Percentiles rank a stretch among this genome's conserved stretches.
These are phyloP conservation scores for Rotaria macrura DNA, from an alignment of 2,888 invertebrate genomes.

Conservation along the genomic window DNA sequence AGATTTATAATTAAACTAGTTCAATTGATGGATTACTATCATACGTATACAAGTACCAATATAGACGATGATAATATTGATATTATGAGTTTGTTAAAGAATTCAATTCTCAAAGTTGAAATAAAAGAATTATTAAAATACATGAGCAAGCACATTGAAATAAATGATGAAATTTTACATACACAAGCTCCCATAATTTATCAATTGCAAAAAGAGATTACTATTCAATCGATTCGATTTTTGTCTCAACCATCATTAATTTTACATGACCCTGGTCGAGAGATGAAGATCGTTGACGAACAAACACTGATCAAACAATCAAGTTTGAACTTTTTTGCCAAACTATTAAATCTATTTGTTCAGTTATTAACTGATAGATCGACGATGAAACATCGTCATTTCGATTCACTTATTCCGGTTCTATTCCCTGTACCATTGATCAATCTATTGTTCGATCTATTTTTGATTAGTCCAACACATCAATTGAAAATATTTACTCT, in stretches of 20 bases:
- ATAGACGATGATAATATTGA: background rate
- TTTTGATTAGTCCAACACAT: background rate
- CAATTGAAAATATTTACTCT: background rate
- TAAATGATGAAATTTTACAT: background rate
- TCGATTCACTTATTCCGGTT: background rate
- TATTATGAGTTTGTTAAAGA: background rate
- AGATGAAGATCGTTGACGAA: background rate
- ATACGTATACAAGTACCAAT: background rate
- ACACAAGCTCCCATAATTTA: background rate
- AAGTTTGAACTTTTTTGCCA: background rate
- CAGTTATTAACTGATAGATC: background rate
- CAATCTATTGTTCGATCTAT: background rate
- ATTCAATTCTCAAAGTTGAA: background rate
- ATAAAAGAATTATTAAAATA: background rate
- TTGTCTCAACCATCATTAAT: background rate
- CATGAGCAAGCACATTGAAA: background rate
- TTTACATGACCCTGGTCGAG: background rate
- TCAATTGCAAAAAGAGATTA: background rate
- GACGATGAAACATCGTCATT: background rate
- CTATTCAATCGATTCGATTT: background rate
- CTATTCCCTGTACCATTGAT: background rate
- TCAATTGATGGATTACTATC: background rate
- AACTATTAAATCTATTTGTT: background rate
- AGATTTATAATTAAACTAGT: background rate
- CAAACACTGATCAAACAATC: background rate